Conservation (phyloP, 2,888 invertebrate genomes). For the Euplexia lucipara region DNA sequence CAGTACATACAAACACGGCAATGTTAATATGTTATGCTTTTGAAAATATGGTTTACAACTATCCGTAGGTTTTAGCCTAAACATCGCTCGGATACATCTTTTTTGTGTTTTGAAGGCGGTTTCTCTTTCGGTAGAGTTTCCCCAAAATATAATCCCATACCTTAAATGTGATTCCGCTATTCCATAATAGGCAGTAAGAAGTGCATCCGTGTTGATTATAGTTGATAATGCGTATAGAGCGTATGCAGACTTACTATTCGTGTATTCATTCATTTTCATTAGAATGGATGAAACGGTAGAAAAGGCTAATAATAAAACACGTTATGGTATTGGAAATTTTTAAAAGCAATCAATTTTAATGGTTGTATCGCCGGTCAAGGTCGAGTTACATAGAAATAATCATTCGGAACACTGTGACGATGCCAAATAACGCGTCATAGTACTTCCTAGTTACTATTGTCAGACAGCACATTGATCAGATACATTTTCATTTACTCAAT, state of each 20-base stretch:
- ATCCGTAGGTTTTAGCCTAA: no score
- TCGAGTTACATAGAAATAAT: constrained; percentile 52
- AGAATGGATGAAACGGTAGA: constrained; percentile 28
- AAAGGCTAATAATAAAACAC: constrained; percentile 24
- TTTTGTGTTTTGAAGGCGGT: no score
- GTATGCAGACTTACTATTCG: constrained; percentile 39
- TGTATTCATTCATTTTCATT: constrained; percentile 31
- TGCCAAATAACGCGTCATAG: constrained; percentile 65
- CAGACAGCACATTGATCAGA: constrained; percentile 61
- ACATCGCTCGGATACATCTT: no score
- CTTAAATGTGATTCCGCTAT: no score
- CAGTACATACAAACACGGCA: no score
- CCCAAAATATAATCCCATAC: no score
- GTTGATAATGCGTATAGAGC: no score
- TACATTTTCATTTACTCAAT: constrained; percentile 69
- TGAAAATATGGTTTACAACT: no score
- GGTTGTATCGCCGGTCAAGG: constrained; percentile 63
- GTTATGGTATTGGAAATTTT: constrained; percentile 21
- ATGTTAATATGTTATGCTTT: no score
- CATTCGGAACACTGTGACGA: constrained; percentile 50
- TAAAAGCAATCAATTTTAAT: constrained; percentile 63
- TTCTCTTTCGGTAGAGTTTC: no score
- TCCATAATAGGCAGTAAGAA: no score
- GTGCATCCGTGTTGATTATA: no score
- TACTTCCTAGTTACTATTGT: constrained; percentile 66